Percentiles rank a stretch among this genome's conserved stretches.
phyloP scores from a whole-genome alignment of 2,113 vertebrate genomes.

The Corythoichthys intestinalis region DNA sequence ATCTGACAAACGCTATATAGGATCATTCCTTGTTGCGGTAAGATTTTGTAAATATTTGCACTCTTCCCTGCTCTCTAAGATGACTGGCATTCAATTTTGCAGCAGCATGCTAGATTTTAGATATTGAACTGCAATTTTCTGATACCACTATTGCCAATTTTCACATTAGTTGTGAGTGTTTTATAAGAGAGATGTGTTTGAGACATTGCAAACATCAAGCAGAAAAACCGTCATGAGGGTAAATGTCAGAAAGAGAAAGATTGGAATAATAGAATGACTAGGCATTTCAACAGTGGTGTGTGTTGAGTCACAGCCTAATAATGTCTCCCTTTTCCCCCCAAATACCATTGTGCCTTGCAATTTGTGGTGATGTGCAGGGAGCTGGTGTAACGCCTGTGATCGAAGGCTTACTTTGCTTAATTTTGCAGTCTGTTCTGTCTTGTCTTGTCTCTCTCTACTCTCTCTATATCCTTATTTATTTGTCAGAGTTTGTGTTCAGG shows the following conservation, averaged over 20 bases:
- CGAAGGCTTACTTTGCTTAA: constrained; percentile 33
- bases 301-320: constrained; percentile 41
- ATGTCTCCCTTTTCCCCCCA: constrained; percentile 23
- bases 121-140: constrained; percentile 39
- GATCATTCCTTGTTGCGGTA: not conserved
- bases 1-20: not conserved
- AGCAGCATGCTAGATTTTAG: constrained; percentile 18
- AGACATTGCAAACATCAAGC: not conserved
- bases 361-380: not conserved
- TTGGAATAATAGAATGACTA: constrained; percentile 34
- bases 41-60: constrained; percentile 19
- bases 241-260: constrained; percentile 28
- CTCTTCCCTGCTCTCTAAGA: not conserved
- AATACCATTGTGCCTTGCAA: not conserved
- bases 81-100: constrained; percentile 6
- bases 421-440: constrained; percentile 35
- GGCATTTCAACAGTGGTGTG: constrained; percentile 35
- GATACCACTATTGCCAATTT: constrained; percentile 23
- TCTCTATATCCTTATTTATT: constrained; percentile 74
- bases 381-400: not conserved
- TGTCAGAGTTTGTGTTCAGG: constrained; percentile 71
- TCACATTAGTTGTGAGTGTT: constrained; percentile 6
- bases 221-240: not conserved
- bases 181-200: constrained; percentile 11
- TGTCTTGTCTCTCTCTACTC: constrained; percentile 39